Evolutionary conservation across 2,797 vertebrate species (phyloP).

Genomic region (Amazona ochrocephala): DNA sequence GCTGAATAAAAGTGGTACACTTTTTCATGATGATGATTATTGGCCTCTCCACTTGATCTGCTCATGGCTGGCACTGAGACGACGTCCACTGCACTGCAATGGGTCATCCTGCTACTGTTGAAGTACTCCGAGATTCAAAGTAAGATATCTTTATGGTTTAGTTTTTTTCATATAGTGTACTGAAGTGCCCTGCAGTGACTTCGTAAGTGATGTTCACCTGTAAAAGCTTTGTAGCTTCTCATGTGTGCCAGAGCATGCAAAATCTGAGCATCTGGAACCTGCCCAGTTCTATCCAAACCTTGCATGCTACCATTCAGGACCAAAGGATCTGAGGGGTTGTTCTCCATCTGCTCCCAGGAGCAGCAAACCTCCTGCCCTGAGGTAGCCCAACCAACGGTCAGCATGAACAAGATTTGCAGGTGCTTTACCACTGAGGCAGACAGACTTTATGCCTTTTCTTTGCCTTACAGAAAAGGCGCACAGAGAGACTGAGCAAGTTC

Average conservation of each 20-base stretch:
- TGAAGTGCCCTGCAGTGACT: not conserved
- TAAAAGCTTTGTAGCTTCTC: not conserved
- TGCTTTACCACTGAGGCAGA: not conserved
- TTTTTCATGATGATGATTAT: conserved; percentile 24
- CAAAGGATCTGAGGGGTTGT: not conserved
- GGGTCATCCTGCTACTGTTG: conserved; percentile 74
- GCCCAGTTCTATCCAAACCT: not conserved
- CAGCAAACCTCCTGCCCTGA: not conserved
- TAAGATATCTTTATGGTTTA: not conserved
- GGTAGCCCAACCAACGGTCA: not conserved
- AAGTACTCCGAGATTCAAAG: conserved; percentile 66
- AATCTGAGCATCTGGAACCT: not conserved
- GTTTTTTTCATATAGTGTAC: not conserved
- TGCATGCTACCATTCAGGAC: not conserved
- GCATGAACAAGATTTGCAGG: not conserved
- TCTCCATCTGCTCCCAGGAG: not conserved
- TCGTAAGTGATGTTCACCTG: not conserved
- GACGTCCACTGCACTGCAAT: conserved; percentile 70
- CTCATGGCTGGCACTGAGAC: conserved; percentile 76
- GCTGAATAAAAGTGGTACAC: not conserved
- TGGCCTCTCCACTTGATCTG: conserved; percentile 51
- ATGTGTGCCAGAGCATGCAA: not conserved
- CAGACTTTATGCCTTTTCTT: not conserved
- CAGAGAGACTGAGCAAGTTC: conserved; percentile 36
- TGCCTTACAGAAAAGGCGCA: conserved; percentile 45